A percentile compares a stretch with the other conserved stretches of the same genome.
phyloP scores from a whole-genome alignment of 1,140 invertebrate genomes.

The Nephila pilipes region DNA sequence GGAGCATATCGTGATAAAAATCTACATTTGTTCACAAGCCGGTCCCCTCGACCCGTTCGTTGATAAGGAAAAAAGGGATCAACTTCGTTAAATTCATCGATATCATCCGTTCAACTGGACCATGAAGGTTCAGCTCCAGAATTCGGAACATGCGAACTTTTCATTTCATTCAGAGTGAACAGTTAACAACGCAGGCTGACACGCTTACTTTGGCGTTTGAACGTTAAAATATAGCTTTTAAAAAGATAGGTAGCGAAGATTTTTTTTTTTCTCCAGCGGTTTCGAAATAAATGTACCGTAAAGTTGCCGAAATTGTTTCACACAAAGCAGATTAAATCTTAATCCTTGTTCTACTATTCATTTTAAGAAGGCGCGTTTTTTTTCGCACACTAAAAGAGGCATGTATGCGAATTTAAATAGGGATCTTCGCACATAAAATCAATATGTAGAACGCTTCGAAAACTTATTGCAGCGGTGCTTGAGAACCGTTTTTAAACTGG shows the following conservation, averaged over 20 bases:
- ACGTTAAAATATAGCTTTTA: neutral
- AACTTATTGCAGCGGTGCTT: neutral
- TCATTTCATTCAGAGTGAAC: neutral
- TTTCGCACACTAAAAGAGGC: constrained; percentile 14
- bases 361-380: neutral
- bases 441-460: neutral
- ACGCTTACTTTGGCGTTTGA: neutral
- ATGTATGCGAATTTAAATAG: neutral
- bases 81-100: neutral
- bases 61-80: constrained; percentile 7
- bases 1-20: neutral
- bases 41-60: neutral
- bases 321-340: neutral
- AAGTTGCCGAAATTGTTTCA: neutral
- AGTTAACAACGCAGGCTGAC: neutral
- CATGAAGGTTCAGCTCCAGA: constrained; percentile 1
- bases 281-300: neutral
- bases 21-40: neutral
- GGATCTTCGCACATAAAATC: neutral
- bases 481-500: no score
- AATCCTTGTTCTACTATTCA: no score
- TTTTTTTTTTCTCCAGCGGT: neutral
- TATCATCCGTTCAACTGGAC: constrained; percentile 5
- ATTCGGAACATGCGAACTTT: constrained; percentile 12
- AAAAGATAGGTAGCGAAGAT: neutral